Evolutionary conservation across 2,797 vertebrate species (phyloP).

Genomic region (Sorex maritimensis): DNA sequence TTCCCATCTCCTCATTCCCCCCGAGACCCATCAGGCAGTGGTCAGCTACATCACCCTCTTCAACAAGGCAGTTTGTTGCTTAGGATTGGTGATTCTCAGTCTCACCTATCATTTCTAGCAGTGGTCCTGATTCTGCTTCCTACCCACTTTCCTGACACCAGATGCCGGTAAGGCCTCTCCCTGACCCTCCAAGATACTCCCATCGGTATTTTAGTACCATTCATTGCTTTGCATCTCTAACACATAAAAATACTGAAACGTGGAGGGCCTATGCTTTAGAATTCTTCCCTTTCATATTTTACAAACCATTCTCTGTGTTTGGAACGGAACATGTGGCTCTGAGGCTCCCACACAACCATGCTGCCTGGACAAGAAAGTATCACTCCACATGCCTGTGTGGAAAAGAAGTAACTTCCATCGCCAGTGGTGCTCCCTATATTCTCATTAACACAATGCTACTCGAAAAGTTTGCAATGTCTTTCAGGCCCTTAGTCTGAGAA

Average conservation of each 20-base stretch:
- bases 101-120: neutral
- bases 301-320: constrained; percentile 33
- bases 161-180: neutral
- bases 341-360: neutral
- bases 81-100: neutral
- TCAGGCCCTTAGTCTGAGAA: constrained; percentile 52
- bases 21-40: neutral
- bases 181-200: neutral
- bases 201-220: too few species aligned
- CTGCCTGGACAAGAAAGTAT: constrained; percentile 27
- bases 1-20: neutral
- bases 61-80: neutral
- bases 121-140: neutral
- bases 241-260: neutral
- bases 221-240: constrained; percentile 14
- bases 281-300: constrained; percentile 61
- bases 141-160: neutral
- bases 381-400: neutral
- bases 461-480: constrained; percentile 24
- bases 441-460: constrained; percentile 17
- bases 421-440: neutral
- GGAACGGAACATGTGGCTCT: constrained; percentile 5
- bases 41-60: neutral
- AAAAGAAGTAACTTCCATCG: neutral
- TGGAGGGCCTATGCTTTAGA: neutral